phyloP scores from a whole-genome alignment of 2,888 invertebrate species.

The Rutpela maculata region DNA sequence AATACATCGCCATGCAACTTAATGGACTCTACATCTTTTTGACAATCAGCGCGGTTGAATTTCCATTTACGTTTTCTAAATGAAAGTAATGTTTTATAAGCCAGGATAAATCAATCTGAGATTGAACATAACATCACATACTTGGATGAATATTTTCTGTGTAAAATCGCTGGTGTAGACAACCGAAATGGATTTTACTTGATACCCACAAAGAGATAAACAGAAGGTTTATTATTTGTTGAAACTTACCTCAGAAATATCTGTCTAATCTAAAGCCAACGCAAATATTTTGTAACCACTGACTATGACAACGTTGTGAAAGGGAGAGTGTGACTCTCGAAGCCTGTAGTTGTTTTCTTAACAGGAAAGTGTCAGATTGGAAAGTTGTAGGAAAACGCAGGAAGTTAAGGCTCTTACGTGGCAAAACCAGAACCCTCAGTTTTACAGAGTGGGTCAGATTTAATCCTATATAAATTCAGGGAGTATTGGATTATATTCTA shows the following conservation, averaged over 20 bases:
- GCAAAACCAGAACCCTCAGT: not conserved
- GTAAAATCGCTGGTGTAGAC: not conserved
- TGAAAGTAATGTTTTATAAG: too few relatives aligned
- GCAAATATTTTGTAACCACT: constrained; percentile 3
- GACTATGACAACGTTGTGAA: not conserved
- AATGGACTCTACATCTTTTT: too few relatives aligned
- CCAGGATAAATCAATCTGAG: too few relatives aligned
- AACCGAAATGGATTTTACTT: not conserved
- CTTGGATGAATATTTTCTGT: too few relatives aligned
- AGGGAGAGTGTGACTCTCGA: not conserved
- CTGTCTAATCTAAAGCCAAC: not conserved
- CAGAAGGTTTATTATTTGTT: not conserved
- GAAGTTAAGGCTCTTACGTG: not conserved
- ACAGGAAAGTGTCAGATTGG: not conserved
- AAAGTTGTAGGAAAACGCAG: not conserved
- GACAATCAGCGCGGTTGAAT: too few relatives aligned
- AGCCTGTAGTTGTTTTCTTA: constrained; percentile 7
- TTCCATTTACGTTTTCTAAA: too few relatives aligned
- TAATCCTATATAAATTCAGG: not conserved
- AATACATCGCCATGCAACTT: too few relatives aligned
- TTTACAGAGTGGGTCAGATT: not conserved
- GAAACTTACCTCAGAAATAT: not conserved
- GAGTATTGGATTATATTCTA: not conserved
- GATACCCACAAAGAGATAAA: not conserved
- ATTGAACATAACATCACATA: too few relatives aligned